A percentile compares a stretch with the other conserved stretches of the same genome.
Conservation (phyloP, 2,888 invertebrate genomes). For the Stenolophus ochropezus region DNA sequence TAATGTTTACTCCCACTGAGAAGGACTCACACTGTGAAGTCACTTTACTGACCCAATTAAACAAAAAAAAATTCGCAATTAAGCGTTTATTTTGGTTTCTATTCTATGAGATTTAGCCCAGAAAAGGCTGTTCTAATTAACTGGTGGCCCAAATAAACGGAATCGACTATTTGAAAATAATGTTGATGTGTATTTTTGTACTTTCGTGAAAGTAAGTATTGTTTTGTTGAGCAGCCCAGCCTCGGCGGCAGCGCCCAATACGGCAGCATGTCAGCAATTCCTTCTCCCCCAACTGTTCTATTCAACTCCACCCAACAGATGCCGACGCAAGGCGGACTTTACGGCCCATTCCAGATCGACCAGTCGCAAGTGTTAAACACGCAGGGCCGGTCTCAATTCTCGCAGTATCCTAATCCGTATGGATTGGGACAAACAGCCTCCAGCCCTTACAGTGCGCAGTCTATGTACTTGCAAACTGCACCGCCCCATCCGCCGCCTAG, state of each 20-base stretch:
- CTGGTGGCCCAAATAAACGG: no score
- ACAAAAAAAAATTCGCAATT: no score
- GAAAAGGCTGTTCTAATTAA: no score
- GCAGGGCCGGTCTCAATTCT: conserved; percentile 87
- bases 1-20: no score
- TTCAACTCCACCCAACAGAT: conserved; percentile 86
- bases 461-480: conserved; percentile 77
- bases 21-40: no score
- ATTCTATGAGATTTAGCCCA: no score
- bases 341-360: conserved; percentile 87
- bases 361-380: conserved; percentile 74
- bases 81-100: no score
- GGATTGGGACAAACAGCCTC: conserved; percentile 80
- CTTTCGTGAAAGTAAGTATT: not conserved
- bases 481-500: conserved; percentile 77
- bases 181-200: not conserved
- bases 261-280: conserved; percentile 88
- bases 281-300: conserved; percentile 88
- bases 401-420: conserved; percentile 80
- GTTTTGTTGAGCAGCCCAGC: conserved; percentile 68
- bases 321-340: conserved; percentile 84
- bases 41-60: no score
- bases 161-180: no score
- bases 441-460: conserved; percentile 75
- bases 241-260: conserved; percentile 77